A percentile compares a stretch with the other conserved stretches of the same genome.
Evolutionary conservation across 2,797 vertebrate species (phyloP).

Genomic region (Vespertilio murinus): DNA sequence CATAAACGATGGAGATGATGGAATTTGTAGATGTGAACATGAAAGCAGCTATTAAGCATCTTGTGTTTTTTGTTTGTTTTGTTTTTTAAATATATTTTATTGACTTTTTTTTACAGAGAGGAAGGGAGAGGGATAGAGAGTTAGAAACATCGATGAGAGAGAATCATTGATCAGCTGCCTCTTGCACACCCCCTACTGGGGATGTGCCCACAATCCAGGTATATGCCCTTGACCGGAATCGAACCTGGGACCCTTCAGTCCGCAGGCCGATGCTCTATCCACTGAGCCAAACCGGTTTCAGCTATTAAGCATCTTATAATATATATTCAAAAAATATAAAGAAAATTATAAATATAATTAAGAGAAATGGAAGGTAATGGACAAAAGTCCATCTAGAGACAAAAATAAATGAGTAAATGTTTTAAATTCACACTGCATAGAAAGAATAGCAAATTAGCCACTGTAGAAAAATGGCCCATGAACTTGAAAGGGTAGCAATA

Average conservation of each 20-base stretch:
- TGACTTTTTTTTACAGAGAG: no score
- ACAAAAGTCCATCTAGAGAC: neutral
- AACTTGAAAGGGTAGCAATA: neutral
- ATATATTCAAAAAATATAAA: neutral
- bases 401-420: neutral
- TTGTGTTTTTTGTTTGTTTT: no score
- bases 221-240: no score
- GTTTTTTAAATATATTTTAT: no score
- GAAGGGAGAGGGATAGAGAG: no score
- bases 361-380: neutral
- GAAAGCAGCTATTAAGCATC: neutral
- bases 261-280: no score
- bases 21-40: neutral
- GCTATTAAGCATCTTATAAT: neutral
- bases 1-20: neutral
- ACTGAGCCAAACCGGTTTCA: no score
- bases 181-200: no score
- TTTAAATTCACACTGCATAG: neutral
- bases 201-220: no score
- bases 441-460: neutral
- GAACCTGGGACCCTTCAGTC: no score
- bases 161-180: no score
- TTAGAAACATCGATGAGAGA: no score
- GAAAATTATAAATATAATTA: neutral
- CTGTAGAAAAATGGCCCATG: neutral